Percentiles rank a stretch among this genome's conserved stretches.
Evolutionary conservation across 2,888 invertebrate species (phyloP).

Genomic region (Petrophora chlorosata): DNA sequence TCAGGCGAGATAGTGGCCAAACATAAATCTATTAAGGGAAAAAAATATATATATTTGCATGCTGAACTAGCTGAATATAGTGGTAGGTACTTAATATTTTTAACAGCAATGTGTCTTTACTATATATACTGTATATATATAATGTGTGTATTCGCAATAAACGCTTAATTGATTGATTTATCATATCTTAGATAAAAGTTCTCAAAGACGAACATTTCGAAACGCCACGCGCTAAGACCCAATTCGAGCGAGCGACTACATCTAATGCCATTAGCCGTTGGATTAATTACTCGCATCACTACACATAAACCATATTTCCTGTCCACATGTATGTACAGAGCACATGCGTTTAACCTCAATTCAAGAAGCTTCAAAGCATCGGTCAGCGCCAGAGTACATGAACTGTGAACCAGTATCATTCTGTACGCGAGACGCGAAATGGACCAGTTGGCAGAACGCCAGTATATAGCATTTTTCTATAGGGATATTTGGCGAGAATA

Average conservation of each 20-base stretch:
- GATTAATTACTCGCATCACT: constrained; percentile 73
- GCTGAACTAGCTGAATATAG: no score
- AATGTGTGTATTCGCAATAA: no score
- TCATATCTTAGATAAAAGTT: constrained; percentile 33
- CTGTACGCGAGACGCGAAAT: constrained; percentile 66
- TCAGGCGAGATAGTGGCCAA: no score
- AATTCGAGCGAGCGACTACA: constrained; percentile 39
- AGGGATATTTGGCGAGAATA: constrained; percentile 56
- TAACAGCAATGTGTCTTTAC: no score
- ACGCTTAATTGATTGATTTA: no score
- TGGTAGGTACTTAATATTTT: no score
- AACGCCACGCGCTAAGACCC: constrained; percentile 44
- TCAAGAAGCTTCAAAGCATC: constrained; percentile 71
- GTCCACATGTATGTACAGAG: constrained; percentile 48
- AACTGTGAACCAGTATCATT: constrained; percentile 77
- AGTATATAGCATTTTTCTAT: constrained; percentile 57
- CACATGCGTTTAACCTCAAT: constrained; percentile 70
- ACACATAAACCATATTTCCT: constrained; percentile 71
- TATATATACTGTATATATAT: no score
- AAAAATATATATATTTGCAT: no score
- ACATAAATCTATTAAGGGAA: no score
- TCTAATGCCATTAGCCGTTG: constrained; percentile 61
- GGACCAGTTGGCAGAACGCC: constrained; percentile 72
- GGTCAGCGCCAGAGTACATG: constrained; percentile 69
- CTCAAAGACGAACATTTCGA: constrained; percentile 40